Percentiles rank a stretch among this genome's conserved stretches.
These are phyloP conservation scores for Iphiclides podalirius DNA, from an alignment of 2,888 invertebrate genomes.

Conservation along the genomic window DNA sequence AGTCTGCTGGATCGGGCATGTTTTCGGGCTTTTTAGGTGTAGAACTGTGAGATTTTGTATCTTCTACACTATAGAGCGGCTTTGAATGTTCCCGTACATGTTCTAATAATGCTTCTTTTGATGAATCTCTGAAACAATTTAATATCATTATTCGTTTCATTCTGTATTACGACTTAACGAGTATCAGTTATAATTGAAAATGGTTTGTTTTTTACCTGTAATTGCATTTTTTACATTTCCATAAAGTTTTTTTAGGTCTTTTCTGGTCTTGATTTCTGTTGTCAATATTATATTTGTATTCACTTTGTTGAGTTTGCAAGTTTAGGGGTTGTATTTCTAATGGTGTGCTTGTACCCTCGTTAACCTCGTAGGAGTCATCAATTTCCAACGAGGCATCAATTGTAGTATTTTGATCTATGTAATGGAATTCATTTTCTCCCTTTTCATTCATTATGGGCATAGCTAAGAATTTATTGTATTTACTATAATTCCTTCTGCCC, in stretches of 20 bases:
- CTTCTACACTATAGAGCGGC: conserved; percentile 42
- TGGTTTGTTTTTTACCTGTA: conserved; percentile 89
- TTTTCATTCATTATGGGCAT: conserved; percentile 82
- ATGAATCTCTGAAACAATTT: conserved; percentile 59
- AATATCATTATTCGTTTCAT: not conserved
- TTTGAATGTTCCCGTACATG: conserved; percentile 71
- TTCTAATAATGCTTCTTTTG: conserved; percentile 69
- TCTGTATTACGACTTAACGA: no score
- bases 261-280: conserved; percentile 53
- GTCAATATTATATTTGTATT: conserved; percentile 45
- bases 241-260: conserved; percentile 86
- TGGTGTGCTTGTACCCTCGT: conserved; percentile 55
- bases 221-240: conserved; percentile 95
- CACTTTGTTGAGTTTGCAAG: conserved; percentile 67
- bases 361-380: conserved; percentile 71
- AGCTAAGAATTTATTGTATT: conserved; percentile 92
- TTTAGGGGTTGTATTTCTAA: conserved; percentile 82
- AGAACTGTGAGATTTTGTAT: conserved; percentile 33
- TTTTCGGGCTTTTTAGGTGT: conserved; percentile 53
- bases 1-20: conserved; percentile 62
- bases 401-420: conserved; percentile 58
- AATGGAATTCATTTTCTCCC: conserved; percentile 72
- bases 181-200: no score
- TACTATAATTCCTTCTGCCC: conserved; percentile 93
- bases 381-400: conserved; percentile 67